Evolutionary conservation across 1,140 invertebrate species (phyloP).

Genomic region (Cherax destructor): DNA sequence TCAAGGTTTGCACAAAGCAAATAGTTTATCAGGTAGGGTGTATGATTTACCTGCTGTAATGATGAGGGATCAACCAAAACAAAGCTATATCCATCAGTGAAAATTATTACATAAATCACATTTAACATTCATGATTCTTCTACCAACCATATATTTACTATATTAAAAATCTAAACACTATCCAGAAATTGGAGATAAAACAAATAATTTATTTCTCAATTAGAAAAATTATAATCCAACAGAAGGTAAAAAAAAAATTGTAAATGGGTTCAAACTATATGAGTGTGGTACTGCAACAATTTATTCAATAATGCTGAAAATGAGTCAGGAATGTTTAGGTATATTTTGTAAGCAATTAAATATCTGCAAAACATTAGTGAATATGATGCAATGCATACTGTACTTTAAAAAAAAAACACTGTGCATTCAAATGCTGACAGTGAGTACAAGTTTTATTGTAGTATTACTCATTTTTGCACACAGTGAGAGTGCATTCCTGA

Average conservation of each 20-base stretch:
- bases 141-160: not conserved
- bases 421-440: not conserved
- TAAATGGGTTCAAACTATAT: not conserved
- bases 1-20: not conserved
- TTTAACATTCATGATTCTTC: not conserved
- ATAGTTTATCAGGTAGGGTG: not conserved
- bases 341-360: not conserved
- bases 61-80: not conserved
- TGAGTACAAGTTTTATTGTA: not conserved
- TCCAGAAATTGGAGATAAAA: not conserved
- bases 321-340: not conserved
- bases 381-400: not conserved
- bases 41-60: not conserved
- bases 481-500: not conserved
- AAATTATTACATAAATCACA: not conserved
- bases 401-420: not conserved
- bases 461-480: not conserved
- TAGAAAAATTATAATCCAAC: not conserved
- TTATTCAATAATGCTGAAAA: not conserved
- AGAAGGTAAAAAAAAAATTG: not conserved
- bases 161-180: not conserved
- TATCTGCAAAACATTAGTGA: not conserved
- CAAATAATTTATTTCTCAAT: not conserved
- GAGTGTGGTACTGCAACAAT: not conserved
- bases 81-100: not conserved